Percentiles rank a stretch among this genome's conserved stretches.
These are phyloP conservation scores for Acomys russatus DNA, from an alignment of 2,797 vertebrate genomes.

Conservation along the genomic window DNA sequence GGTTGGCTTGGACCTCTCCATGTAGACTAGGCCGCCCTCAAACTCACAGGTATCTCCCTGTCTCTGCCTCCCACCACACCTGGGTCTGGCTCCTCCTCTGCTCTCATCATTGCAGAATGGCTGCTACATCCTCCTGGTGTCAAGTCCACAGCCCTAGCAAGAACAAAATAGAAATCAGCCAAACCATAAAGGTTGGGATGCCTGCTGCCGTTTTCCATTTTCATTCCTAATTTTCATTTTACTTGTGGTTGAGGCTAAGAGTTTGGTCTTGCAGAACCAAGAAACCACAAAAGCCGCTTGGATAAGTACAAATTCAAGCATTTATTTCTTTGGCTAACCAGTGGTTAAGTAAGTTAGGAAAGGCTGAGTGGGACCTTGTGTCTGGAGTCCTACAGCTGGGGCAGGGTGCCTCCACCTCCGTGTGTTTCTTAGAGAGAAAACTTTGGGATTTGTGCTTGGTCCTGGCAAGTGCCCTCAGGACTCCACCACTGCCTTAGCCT, in stretches of 20 bases:
- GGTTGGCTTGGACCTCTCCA: background rate
- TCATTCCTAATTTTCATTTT: constrained; percentile 37
- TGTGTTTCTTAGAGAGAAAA: background rate
- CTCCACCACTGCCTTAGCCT: background rate
- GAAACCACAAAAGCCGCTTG: background rate
- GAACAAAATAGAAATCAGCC: background rate
- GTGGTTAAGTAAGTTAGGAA: background rate
- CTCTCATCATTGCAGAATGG: background rate
- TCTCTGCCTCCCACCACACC: background rate
- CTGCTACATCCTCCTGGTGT: background rate
- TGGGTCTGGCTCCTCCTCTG: background rate
- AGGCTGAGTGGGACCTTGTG: background rate
- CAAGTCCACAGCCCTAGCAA: background rate
- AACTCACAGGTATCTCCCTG: background rate
- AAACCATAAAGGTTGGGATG: background rate
- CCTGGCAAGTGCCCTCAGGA: background rate
- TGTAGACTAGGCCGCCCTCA: background rate
- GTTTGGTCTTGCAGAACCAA: background rate
- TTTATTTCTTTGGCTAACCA: constrained; percentile 40
- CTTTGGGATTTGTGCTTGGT: background rate
- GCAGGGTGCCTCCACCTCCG: background rate
- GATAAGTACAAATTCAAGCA: background rate
- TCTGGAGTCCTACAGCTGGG: background rate
- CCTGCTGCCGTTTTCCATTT: background rate
- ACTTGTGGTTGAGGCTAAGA: background rate